phyloP scores from a whole-genome alignment of 2,888 invertebrate genomes.

The Eilema sororculum region DNA sequence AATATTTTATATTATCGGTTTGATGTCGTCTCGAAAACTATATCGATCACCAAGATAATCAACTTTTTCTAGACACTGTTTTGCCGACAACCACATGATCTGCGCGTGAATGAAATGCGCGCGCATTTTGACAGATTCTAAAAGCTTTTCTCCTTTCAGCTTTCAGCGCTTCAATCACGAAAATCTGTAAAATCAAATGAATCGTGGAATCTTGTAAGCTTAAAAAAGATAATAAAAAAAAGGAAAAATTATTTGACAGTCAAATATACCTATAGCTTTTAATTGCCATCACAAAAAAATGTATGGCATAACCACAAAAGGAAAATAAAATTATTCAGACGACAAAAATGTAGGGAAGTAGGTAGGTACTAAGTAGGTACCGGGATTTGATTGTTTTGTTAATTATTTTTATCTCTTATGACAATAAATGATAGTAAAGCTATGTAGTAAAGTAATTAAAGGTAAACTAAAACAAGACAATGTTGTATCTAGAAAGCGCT shows the following conservation, averaged over 20 bases:
- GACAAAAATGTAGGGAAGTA: no score
- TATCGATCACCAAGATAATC: slow-evolving; percentile 39
- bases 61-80: slow-evolving; percentile 40
- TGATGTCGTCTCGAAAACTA: slow-evolving; percentile 46
- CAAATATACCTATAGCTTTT: not conserved
- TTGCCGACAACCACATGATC: slow-evolving; percentile 41
- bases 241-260: not conserved
- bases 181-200: not conserved
- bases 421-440: not conserved
- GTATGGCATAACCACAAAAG: no score
- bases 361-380: no score
- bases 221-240: not conserved
- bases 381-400: no score
- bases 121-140: slow-evolving; percentile 58
- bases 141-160: slow-evolving; percentile 50
- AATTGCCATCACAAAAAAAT: slow-evolving; percentile 4
- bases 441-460: not conserved
- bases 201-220: not conserved
- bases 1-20: slow-evolving; percentile 39
- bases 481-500: slow-evolving; percentile 47
- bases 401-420: no score
- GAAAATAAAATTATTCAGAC: no score
- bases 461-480: not conserved
- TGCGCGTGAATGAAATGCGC: slow-evolving; percentile 55
- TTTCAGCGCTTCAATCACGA: slow-evolving; percentile 55